Evolutionary conservation across 2,797 vertebrate species (phyloP).

Genomic region (Gymnoscopelus braueri): DNA sequence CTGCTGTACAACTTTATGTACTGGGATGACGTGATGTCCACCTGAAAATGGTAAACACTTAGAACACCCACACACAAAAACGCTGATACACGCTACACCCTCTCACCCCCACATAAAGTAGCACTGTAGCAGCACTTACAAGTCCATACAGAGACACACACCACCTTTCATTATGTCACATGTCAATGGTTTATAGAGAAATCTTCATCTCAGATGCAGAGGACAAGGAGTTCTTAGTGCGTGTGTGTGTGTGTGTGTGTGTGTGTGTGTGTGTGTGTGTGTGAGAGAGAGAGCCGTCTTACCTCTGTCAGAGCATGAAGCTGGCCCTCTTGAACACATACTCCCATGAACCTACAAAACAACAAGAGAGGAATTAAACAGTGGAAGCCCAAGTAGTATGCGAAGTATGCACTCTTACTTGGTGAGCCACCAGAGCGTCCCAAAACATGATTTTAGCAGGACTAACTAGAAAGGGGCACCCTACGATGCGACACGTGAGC

Average conservation of each 20-base stretch:
- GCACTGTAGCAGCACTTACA: neutral
- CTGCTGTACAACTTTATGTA: slow-evolving; percentile 12
- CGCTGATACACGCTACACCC: neutral
- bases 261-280: slow-evolving; percentile 19
- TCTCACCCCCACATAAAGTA: neutral
- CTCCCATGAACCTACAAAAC: slow-evolving; percentile 93
- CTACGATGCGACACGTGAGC: no score
- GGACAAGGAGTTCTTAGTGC: neutral
- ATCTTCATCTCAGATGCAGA: slow-evolving; percentile 1
- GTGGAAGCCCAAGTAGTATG: no score
- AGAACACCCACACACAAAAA: slow-evolving; percentile 1
- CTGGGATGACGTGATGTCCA: slow-evolving; percentile 35
- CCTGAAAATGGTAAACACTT: slow-evolving; percentile 27
- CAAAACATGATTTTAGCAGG: no score
- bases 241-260: slow-evolving; percentile 7
- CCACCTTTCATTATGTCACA: slow-evolving; percentile 32
- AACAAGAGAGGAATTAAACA: slow-evolving; percentile 10
- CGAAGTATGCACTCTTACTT: no score
- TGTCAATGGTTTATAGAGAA: slow-evolving; percentile 10
- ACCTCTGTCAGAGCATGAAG: slow-evolving; percentile 98
- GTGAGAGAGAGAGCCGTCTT: slow-evolving; percentile 61
- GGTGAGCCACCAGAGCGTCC: no score
- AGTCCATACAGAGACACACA: neutral
- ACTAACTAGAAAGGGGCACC: no score
- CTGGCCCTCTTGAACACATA: slow-evolving; percentile 97